Percentiles rank a stretch among this genome's conserved stretches.
Evolutionary conservation across 2,113 vertebrate genomes (phyloP).

Genomic region (Motacilla tschutschensis): DNA sequence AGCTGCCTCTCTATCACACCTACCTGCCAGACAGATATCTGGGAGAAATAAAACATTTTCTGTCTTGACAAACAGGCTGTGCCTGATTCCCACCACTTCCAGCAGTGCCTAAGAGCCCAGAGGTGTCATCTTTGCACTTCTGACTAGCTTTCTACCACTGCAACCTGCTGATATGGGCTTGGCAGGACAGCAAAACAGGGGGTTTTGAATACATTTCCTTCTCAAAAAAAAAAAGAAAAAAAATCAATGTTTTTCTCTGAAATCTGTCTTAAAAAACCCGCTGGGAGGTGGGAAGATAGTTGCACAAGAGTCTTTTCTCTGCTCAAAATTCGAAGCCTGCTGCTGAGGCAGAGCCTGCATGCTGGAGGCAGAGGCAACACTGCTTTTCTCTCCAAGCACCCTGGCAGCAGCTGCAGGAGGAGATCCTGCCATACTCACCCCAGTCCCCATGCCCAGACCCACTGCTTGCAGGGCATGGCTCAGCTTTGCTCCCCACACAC

Average conservation of each 20-base stretch:
- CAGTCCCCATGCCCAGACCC: not conserved
- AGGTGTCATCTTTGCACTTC: not conserved
- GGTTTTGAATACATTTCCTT: not conserved
- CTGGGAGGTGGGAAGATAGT: not conserved
- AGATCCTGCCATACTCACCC: accelerated
- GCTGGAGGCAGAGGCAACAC: not conserved
- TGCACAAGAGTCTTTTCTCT: not conserved
- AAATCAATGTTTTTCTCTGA: not conserved
- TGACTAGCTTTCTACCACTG: not conserved
- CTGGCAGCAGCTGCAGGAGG: not conserved
- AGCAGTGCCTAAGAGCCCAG: not conserved
- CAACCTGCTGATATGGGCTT: not conserved
- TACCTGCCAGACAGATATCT: not conserved
- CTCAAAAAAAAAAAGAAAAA: not conserved
- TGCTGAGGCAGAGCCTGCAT: not conserved
- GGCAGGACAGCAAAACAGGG: not conserved
- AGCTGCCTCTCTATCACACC: not conserved
- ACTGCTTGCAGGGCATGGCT: not conserved
- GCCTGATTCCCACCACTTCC: not conserved
- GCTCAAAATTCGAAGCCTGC: not conserved
- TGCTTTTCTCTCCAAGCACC: not conserved
- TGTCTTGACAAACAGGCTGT: not conserved
- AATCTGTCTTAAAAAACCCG: not conserved
- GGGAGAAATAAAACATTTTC: not conserved
- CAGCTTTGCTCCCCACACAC: not conserved